phyloP scores from a whole-genome alignment of 2,888 invertebrate genomes.

The Orthonychiurus folsomi region DNA sequence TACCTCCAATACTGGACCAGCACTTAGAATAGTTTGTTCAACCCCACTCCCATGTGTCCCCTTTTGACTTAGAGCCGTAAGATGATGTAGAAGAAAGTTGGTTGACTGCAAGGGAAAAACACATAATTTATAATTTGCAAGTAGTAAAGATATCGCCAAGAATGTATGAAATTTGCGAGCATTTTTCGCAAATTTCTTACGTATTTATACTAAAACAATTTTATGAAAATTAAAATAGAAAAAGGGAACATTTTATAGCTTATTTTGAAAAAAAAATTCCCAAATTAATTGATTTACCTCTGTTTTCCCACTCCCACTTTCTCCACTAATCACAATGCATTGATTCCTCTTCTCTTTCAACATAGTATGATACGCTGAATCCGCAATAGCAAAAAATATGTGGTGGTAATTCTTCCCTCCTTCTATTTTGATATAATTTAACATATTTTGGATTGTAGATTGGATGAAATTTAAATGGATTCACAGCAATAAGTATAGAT shows the following conservation, averaged over 20 bases:
- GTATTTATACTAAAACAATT: too few species aligned
- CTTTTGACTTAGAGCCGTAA: slow-evolving; percentile 89
- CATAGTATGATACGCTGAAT: slow-evolving; percentile 91
- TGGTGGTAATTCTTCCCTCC: slow-evolving; percentile 85
- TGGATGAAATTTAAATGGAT: slow-evolving; percentile 67
- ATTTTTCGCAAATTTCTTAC: too few species aligned
- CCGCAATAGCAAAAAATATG: slow-evolving; percentile 95
- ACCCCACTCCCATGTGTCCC: slow-evolving; percentile 91
- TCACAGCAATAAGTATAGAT: slow-evolving; percentile 75
- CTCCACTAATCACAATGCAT: slow-evolving; percentile 92
- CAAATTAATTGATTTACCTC: too few species aligned
- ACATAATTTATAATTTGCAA: too few species aligned
- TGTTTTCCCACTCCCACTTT: slow-evolving; percentile 56
- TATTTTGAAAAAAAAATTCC: too few species aligned
- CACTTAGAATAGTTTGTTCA: slow-evolving; percentile 90
- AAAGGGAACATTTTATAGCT: too few species aligned
- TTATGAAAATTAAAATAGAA: too few species aligned
- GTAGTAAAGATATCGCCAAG: too few species aligned
- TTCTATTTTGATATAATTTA: slow-evolving; percentile 84
- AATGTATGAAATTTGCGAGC: too few species aligned
- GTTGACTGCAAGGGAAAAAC: too few species aligned
- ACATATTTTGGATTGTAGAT: slow-evolving; percentile 98
- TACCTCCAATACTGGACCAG: slow-evolving; percentile 86
- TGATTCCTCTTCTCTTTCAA: slow-evolving; percentile 78
- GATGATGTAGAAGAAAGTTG: slow-evolving; percentile 85